Evolutionary conservation across 2,888 invertebrate species (phyloP).

Genomic region (Ornithoptera priamus): DNA sequence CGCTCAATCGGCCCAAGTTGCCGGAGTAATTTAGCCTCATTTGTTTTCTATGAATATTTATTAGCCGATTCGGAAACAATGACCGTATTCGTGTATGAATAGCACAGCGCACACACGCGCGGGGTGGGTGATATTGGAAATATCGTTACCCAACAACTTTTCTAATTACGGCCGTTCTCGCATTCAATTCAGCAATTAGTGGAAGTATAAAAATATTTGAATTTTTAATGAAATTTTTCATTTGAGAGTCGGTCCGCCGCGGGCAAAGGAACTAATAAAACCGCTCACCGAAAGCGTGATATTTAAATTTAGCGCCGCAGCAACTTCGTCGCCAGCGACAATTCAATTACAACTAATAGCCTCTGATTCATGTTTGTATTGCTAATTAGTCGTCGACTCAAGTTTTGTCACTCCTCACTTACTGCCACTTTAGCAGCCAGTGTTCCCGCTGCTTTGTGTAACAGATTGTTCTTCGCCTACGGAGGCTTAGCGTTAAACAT

Average conservation of each 20-base stretch:
- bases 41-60: conserved; percentile 74
- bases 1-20: conserved; percentile 52
- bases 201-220: conserved; percentile 34
- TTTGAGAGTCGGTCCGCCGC: conserved; percentile 32
- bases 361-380: conserved; percentile 80
- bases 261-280: conserved; percentile 50
- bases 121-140: conserved; percentile 44
- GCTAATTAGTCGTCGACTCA: conserved; percentile 77
- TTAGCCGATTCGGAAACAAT: conserved; percentile 66
- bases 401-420: conserved; percentile 78
- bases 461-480: conserved; percentile 65
- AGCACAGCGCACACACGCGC: conserved; percentile 43
- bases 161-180: conserved; percentile 35
- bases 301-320: conserved; percentile 74
- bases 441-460: conserved; percentile 62
- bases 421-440: conserved; percentile 53
- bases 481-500: conserved; percentile 55
- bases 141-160: conserved; percentile 32
- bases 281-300: conserved; percentile 64
- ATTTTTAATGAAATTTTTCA: conserved; percentile 36
- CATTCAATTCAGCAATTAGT: conserved; percentile 30
- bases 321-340: conserved; percentile 72
- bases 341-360: conserved; percentile 80
- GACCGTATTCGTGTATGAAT: conserved; percentile 52
- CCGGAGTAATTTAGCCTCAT: conserved; percentile 61